phyloP scores from a whole-genome alignment of 2,113 vertebrate genomes.

The Nanger granti region DNA sequence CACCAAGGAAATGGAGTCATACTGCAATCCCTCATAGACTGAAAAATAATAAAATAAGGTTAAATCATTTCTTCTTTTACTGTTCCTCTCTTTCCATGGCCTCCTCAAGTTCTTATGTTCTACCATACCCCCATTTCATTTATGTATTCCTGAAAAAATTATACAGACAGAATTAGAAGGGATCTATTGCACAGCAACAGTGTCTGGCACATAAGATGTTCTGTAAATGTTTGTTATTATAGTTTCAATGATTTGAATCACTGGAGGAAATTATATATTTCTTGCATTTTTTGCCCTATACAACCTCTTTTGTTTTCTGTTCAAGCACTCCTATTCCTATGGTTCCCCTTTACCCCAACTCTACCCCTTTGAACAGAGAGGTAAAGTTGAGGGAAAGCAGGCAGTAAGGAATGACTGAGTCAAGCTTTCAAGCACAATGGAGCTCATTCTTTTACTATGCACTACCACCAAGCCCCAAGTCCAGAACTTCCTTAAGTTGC shows the following conservation, averaged over 20 bases:
- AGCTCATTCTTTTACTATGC: conserved; percentile 8
- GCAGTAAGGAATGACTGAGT: not conserved
- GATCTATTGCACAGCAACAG: not conserved
- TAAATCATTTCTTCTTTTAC: conserved; percentile 30
- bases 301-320: not conserved
- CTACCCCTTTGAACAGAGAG: not conserved
- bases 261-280: not conserved
- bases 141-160: not conserved
- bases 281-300: not conserved
- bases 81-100: not conserved
- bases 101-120: not conserved
- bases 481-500: not conserved
- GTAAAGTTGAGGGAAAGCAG: not conserved
- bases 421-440: not conserved
- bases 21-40: conserved; percentile 47
- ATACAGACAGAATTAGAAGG: not conserved
- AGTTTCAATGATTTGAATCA: conserved; percentile 15
- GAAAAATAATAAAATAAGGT: conserved; percentile 52
- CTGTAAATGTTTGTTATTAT: not conserved
- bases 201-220: not conserved
- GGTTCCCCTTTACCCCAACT: not conserved
- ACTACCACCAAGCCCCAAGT: not conserved
- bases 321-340: not conserved
- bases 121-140: not conserved
- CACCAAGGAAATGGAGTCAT: conserved; percentile 55